Evolutionary conservation across 1,140 invertebrate genomes (phyloP), one percentile per base, ranked within the genome.

Genomic region (Chionoecetes opilio): DNA sequence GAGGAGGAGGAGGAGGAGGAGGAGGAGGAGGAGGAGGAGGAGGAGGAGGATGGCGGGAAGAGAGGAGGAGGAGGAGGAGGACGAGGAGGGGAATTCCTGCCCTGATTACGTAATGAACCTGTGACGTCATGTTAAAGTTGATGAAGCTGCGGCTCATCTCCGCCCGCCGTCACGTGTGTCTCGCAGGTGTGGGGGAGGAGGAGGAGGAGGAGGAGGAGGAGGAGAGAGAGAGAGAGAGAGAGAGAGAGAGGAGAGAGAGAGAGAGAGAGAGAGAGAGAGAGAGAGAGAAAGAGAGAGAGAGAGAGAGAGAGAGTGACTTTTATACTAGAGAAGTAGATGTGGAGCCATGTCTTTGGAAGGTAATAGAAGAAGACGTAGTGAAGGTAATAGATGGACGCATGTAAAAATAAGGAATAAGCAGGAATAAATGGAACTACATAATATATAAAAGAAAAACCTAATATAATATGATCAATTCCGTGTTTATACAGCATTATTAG

Each of bases 51-150:
- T 21, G 37, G 26, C 29, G 34, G 87, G 17, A 31, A 41, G 87
- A 29, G 17, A 31, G 29, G 14, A 41, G 35, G 35, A 38, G 53
- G 46, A 91, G 90, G 32, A 35, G 46, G 0, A 35, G 29, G 90
- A 34, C 21, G 89, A 34, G 35, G n/a, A 29, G 63, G 53, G 87
- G 88, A 91, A 91, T 84, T 94, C 88, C 75, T 94, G 87, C 85
- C 88, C 93, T 94, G 93, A 94, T 94, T 94, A 94, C 93, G 93
- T 94, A 94, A 94, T 94, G 93, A 94, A 91, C 86, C 93, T 53
- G 93, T 94, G 93, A 94, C 93, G 93, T 94, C 93, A 94, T 9
- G 88, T 94, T 94, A 94, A 94, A 94, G 93, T 94, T 94, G 93
- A 94, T 94, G 93, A 94, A 85, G 93, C 88, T 91, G 93, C 37